Base-by-base conservation (phyloP, 2,113 vertebrate species). In the Turdus rufiventris region DNA sequence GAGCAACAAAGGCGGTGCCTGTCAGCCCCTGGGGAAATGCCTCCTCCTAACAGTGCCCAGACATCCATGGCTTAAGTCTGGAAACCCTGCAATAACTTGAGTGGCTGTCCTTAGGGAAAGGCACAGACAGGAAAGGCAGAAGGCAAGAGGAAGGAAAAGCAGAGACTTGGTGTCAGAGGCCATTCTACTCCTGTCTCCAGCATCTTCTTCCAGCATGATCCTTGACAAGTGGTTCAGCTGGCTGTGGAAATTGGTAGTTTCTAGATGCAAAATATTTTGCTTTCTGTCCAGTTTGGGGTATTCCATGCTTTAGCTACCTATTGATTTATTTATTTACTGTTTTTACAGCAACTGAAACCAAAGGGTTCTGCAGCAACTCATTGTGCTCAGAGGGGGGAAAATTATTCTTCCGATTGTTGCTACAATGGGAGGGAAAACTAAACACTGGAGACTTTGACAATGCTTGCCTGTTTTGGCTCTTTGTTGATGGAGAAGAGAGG, bases 361-460 rank as follows among this genome's bases (percentile, higher is more conserved):
- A 77, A 80, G 29, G 21, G 7, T 56, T 71, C n/a, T 71, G 60
- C 2, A 3, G 48, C 26, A 76, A 56, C 9, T 71, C 18, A 23
- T 1, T 17, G 19, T 58, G 23, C 33, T 89, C 1, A 1, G 51
- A 11, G 19, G 28, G 24, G 8, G 4, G 1, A 6, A n/a, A 13
- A 8, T 9, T 50, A 25, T 74, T 61, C 12, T 79, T 63, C 70
- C 58, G 62, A 54, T 54, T 72, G 23, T 57, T 94, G 72, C 45
- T 40, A 21, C 19, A 65, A 2, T 13, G 2, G 1, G n/a, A 85
- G 14, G 29, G 24, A 67, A 91, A 72, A 82, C 19, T 11, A 43
- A 89, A 36, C 20, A 10, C 43, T 11, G 24, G 24, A 73, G 71
- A 72, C 28, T 65, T 24, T 61, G 62, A 85, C 76, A 81, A 42